A percentile compares a stretch with the other conserved stretches of the same genome.
Conservation (phyloP, 2,797 vertebrate genomes). For the Epinephelus malabaricus region DNA sequence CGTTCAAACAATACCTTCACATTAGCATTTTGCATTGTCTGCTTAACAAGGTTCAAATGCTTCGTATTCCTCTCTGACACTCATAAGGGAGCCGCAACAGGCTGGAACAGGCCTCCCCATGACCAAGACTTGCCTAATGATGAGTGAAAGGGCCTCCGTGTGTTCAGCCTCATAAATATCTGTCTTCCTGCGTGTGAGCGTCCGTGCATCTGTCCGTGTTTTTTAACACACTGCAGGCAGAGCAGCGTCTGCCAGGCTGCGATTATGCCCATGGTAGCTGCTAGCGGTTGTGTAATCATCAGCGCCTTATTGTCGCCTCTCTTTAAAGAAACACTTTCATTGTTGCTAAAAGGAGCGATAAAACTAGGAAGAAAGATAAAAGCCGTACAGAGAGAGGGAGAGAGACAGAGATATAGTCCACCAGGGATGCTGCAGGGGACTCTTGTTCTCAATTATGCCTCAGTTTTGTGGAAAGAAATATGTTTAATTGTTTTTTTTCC, state of each 20-base stretch:
- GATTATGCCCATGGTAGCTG: constrained; percentile 60
- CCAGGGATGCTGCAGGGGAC: constrained; percentile 43
- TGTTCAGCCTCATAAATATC: constrained; percentile 36
- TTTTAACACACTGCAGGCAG: constrained; percentile 22
- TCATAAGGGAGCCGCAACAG: constrained; percentile 4
- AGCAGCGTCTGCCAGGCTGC: constrained; percentile 46
- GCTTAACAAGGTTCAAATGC: constrained; percentile 47
- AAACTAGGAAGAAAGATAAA: constrained; percentile 38
- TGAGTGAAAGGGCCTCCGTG: constrained; percentile 48
- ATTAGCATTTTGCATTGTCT: constrained; percentile 66
- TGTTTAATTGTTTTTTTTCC: constrained; percentile 9
- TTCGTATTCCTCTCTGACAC: constrained; percentile 47
- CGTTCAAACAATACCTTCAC: constrained; percentile 50
- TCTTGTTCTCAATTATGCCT: constrained; percentile 45
- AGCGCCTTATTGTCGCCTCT: constrained; percentile 42
- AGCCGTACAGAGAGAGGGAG: constrained; percentile 20
- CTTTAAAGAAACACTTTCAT: constrained; percentile 51
- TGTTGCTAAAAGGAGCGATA: constrained; percentile 40
- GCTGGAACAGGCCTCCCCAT: constrained; percentile 41
- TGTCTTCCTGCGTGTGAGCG: background rate
- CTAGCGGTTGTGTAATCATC: constrained; percentile 59
- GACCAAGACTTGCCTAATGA: constrained; percentile 44
- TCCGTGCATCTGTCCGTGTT: constrained; percentile 17
- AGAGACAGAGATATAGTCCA: constrained; percentile 29
- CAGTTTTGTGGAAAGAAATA: background rate